phyloP scores from a whole-genome alignment of 2,888 invertebrate genomes.

The Geophilus truncorum region DNA sequence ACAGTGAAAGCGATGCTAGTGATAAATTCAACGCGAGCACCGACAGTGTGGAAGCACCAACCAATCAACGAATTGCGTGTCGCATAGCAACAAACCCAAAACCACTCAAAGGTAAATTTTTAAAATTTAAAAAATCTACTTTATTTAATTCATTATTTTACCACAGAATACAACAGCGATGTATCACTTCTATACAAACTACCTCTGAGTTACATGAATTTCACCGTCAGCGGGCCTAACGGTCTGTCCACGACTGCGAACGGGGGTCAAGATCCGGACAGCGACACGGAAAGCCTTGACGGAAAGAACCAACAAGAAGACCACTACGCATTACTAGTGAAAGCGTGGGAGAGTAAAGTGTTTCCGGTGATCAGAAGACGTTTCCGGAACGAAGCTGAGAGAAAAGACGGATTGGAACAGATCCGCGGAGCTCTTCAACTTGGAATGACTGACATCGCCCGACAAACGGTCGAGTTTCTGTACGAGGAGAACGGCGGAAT shows the following conservation, averaged over 20 bases:
- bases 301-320: constrained; percentile 45
- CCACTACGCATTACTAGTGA: constrained; percentile 48
- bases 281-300: constrained; percentile 45
- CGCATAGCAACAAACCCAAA: constrained; percentile 43
- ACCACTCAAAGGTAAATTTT: constrained; percentile 43
- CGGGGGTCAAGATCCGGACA: constrained; percentile 45
- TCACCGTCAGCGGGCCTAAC: constrained; percentile 45
- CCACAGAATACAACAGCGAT: constrained; percentile 46
- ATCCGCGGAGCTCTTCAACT: constrained; percentile 49
- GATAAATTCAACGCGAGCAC: constrained; percentile 40
- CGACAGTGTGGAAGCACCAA: constrained; percentile 37
- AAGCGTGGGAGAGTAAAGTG: constrained; percentile 50
- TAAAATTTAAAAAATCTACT: neutral
- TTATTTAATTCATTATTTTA: neutral
- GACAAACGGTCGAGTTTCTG: constrained; percentile 50
- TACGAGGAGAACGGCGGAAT: constrained; percentile 51
- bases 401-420: constrained; percentile 50
- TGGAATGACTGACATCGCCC: constrained; percentile 50
- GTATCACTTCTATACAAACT: constrained; percentile 44
- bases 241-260: constrained; percentile 38
- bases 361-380: constrained; percentile 48
- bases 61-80: constrained; percentile 43
- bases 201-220: constrained; percentile 45
- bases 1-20: constrained; percentile 45
- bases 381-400: constrained; percentile 49